Conservation (phyloP, 2,888 invertebrate species). For the Dugesia japonica region DNA sequence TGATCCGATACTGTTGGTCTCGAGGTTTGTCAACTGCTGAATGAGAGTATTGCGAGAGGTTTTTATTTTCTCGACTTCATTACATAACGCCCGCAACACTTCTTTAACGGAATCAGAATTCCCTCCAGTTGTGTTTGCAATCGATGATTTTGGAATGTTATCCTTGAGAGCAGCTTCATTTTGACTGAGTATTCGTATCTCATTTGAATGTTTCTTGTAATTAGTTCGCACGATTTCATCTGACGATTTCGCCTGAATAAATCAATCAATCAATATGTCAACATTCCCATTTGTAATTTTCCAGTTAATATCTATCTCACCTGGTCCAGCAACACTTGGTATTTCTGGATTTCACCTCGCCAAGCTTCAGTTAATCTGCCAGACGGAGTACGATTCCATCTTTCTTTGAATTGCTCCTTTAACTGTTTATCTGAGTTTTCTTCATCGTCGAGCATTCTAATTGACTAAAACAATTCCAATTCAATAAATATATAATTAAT, state of each 20-base stretch:
- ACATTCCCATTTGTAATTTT: no score
- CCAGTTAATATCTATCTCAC: background rate
- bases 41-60: background rate
- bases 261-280: no score
- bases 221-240: background rate
- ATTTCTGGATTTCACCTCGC: conserved; percentile 71
- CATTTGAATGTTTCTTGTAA: background rate
- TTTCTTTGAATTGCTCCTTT: conserved; percentile 71
- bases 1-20: background rate
- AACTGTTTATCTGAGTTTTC: conserved; percentile 71
- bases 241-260: background rate
- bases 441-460: conserved; percentile 66
- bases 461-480: no score
- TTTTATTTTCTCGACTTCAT: background rate
- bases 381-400: conserved; percentile 77
- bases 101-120: background rate
- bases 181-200: background rate
- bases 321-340: conserved; percentile 51
- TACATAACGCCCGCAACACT: background rate
- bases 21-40: background rate
- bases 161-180: background rate
- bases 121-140: background rate
- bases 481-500: background rate
- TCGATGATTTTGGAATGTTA: background rate
- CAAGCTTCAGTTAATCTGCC: conserved; percentile 67